Base-by-base conservation (phyloP, 1,140 invertebrate species). In the Micrasema longulum region DNA sequence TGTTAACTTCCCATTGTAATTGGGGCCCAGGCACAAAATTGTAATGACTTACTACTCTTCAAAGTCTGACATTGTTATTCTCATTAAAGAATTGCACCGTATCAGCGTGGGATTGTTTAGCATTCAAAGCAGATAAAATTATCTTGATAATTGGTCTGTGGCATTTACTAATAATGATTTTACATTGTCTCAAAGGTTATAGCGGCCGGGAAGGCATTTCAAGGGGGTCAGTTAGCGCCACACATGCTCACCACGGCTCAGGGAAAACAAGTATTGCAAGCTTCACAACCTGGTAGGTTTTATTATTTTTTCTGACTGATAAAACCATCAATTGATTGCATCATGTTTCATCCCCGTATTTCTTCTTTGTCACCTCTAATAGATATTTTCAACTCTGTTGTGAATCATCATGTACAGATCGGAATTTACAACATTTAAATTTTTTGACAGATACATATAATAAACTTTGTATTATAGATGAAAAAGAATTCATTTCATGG, bases 161-260 rank as follows among this genome's bases (percentile, higher is more conserved):
- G 23, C 36, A 52, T 20, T 52, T 11, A n/a, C n/a, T 31, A 53
- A 31, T 53, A 53, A 53, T 53, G 18, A 4, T 53, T 53, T 53
- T 9, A n/a, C 38, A 60, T 26, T 72, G 48, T 75, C 48, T 81
- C 82, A 20, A 77, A 92, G 88, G 91, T 93, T 5, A 93, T 93
- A 63, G 89, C 92, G 3, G 90, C 91, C 43, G 90, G 91, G 11
- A 95, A 95, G 79, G 90, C 92, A 0, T 94, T 95, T 79, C 92
- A 93, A 81, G 89, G 91, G 1, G 91, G 91, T 69, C 92, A 93
- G 77, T 79, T 93, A 4, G 88, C 88, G 1, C 91, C 91, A 0
- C 93, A 95, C 76, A 93, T 95, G 91, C 80, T 95, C 38, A 91
- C 92, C 0, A 88, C 92, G 0, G 86, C 89, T 48, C 90, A 86